Evolutionary conservation across 2,113 vertebrate species (phyloP), one percentile per base, ranked within the genome.

Genomic region (Planiliza haematocheilus): DNA sequence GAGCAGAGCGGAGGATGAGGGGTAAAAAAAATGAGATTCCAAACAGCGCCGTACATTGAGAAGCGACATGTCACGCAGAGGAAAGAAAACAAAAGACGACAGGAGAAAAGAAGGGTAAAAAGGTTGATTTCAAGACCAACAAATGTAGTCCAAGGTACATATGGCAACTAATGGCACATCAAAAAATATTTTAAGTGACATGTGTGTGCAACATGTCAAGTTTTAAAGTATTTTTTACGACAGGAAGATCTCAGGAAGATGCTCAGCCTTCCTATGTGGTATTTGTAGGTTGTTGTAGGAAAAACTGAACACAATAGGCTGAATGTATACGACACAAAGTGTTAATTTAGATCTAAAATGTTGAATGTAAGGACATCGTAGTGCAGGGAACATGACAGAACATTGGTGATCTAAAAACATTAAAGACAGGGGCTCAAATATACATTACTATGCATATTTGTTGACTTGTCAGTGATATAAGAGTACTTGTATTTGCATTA

Each of bases 101-200:
- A 81, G 90, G 88, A 93, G 91, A 93, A 91, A 94, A 87, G 86
- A 91, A 91, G 91, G 90, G 91, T 91, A 94, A 93, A 30, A 93
- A 92, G 92, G 93, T 94, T 95, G 93, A 95, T 92, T 94, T 94
- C 91, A 77, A 83, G 71, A 71, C 76, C 69, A 88, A 82, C 73
- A 86, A 70, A 64, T 74, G 70, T 66, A 68, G 69, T 41, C 86
- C 82, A 90, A 70, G 63, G 55, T 83, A 70, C 88, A 84, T 43
- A 88, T 76, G 79, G 51, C 52, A 53, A 81, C 43, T 51, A 79
- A 66, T 79, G 58, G 60, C 64, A 64, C 68, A 57, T 41, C 49
- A 66, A 69, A 70, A 1, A 18, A 46, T 46, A 17, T 24, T 52
- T 21, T 39, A 52, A 57, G 42, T 62, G 34, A 39, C 20, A 53